phyloP scores from a whole-genome alignment of 1,140 invertebrate species.

The Bradysia coprophila region DNA sequence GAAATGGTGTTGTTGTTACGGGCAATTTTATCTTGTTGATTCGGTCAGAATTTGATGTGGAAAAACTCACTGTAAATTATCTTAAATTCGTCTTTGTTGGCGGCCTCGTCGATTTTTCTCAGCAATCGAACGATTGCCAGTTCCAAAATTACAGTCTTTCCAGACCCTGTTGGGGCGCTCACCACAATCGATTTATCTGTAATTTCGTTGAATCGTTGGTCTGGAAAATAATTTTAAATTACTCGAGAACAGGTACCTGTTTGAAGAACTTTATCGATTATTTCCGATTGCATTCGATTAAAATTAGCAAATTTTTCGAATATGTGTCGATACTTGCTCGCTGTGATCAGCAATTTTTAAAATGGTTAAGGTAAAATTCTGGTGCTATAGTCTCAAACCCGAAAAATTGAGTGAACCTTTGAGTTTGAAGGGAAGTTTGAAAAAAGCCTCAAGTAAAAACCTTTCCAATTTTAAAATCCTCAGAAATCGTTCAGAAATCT shows the following conservation, averaged over 20 bases:
- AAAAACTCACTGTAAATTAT: conserved; percentile 31
- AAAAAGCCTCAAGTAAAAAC: too few species aligned
- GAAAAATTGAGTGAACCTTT: too few species aligned
- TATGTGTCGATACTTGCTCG: conserved; percentile 29
- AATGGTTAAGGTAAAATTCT: background rate
- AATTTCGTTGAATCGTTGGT: background rate
- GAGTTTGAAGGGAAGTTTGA: too few species aligned
- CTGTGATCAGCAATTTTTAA: background rate
- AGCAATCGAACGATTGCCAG: conserved; percentile 50
- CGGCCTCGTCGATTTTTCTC: conserved; percentile 20
- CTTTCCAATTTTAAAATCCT: too few species aligned
- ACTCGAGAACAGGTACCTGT: conserved; percentile 2
- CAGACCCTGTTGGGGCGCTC: conserved; percentile 61
- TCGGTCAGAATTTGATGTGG: background rate
- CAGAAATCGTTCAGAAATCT: too few species aligned
- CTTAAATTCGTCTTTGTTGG: conserved; percentile 29
- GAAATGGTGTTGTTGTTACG: too few species aligned
- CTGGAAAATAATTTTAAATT: conserved; percentile 4
- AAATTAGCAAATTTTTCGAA: conserved; percentile 43
- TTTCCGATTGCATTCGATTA: conserved; percentile 48
- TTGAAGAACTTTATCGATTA: conserved; percentile 40
- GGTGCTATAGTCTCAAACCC: too few species aligned
- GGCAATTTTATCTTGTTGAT: conserved; percentile 4
- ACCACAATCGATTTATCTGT: conserved; percentile 51
- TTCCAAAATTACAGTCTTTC: conserved; percentile 69